Evolutionary conservation across 2,113 vertebrate genomes (phyloP).

Genomic region (Aviceda subcristata): DNA sequence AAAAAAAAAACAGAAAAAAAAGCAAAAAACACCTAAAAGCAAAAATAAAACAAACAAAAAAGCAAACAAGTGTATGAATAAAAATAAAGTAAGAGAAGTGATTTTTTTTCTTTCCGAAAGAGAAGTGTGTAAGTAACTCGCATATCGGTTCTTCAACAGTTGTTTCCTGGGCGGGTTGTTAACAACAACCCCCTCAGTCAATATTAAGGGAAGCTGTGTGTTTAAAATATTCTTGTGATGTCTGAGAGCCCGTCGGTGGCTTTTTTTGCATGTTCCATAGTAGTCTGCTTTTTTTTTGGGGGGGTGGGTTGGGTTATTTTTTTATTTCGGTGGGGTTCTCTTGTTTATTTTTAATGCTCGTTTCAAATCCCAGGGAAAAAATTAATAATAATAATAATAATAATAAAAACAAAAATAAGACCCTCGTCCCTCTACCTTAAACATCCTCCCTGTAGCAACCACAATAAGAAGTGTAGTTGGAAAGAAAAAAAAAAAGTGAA

Average conservation of each 20-base stretch:
- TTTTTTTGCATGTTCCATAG: slow-evolving; percentile 78
- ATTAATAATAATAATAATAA: background rate
- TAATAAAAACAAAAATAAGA: slow-evolving; percentile 7
- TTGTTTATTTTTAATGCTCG: slow-evolving; percentile 53
- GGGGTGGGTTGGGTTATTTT: background rate
- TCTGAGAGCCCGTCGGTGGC: slow-evolving; percentile 63
- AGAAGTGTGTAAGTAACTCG: slow-evolving; percentile 16
- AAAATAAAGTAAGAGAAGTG: slow-evolving; percentile 14
- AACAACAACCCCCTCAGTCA: slow-evolving; percentile 63
- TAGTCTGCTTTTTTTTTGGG: slow-evolving; percentile 3
- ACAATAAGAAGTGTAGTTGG: slow-evolving; percentile 31
- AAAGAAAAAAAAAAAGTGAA: slow-evolving; percentile 3
- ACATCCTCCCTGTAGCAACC: background rate
- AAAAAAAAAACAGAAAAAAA: background rate
- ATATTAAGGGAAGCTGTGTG: slow-evolving; percentile 71
- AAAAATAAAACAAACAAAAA: background rate
- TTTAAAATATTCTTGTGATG: slow-evolving; percentile 69
- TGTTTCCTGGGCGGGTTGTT: slow-evolving; percentile 68
- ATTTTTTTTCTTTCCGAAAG: slow-evolving; percentile 7
- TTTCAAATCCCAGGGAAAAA: slow-evolving; percentile 63
- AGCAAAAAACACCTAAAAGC: background rate
- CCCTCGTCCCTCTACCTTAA: background rate
- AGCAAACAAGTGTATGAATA: background rate
- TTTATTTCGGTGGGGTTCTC: slow-evolving; percentile 29
- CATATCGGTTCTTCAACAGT: slow-evolving; percentile 48